phyloP scores from a whole-genome alignment of 2,888 invertebrate genomes.

The Apoda limacodes region DNA sequence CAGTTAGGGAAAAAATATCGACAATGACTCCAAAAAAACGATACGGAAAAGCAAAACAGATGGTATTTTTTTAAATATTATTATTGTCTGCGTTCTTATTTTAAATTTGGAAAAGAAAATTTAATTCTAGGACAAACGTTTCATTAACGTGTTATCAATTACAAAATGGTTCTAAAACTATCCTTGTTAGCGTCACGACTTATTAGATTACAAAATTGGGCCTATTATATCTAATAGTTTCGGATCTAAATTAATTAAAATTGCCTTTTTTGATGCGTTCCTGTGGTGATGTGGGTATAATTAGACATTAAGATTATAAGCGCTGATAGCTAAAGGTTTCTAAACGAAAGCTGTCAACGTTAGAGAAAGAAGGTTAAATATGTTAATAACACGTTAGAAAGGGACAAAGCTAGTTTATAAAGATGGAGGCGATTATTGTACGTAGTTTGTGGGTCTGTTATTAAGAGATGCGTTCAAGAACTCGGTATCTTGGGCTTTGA shows the following conservation, averaged over 20 bases:
- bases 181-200: constrained; percentile 57
- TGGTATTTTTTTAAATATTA: too few relatives aligned
- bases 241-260: constrained; percentile 66
- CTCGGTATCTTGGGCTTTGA: constrained; percentile 42
- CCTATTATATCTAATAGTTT: constrained; percentile 64
- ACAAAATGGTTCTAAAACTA: constrained; percentile 48
- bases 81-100: too few relatives aligned
- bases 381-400: constrained; percentile 24
- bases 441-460: constrained; percentile 49
- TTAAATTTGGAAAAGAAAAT: too few relatives aligned
- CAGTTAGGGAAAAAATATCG: constrained; percentile 10
- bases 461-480: constrained; percentile 59
- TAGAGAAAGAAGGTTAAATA: constrained; percentile 29
- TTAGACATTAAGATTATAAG: constrained; percentile 63
- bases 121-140: too few relatives aligned
- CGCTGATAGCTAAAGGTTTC: constrained; percentile 50
- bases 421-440: constrained; percentile 43
- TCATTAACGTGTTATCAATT: too few relatives aligned
- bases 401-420: constrained; percentile 31
- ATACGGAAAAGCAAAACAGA: too few relatives aligned
- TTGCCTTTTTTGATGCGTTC: constrained; percentile 56
- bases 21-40: constrained; percentile 27
- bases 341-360: constrained; percentile 54
- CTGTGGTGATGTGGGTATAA: constrained; percentile 66
- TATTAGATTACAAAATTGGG: constrained; percentile 66